phyloP scores from a whole-genome alignment of 2,888 invertebrate genomes.

The Argyresthia albistria region DNA sequence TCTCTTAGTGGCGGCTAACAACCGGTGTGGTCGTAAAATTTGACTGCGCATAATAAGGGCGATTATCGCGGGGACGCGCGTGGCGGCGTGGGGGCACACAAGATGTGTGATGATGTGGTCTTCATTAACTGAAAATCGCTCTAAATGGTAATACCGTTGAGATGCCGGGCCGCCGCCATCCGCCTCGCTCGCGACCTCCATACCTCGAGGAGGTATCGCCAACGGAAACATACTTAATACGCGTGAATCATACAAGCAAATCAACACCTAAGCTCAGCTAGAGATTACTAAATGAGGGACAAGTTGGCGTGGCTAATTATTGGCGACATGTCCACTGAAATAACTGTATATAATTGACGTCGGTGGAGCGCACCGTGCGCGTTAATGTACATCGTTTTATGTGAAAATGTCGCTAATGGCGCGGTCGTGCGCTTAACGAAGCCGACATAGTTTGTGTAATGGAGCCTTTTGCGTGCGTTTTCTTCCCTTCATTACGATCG shows the following conservation, averaged over 20 bases:
- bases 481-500: background rate
- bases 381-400: conserved; percentile 54
- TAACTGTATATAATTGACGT: conserved; percentile 62
- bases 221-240: too few species aligned
- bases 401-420: conserved; percentile 64
- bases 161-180: conserved; percentile 23
- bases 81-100: conserved; percentile 31
- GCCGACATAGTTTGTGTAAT: conserved; percentile 34
- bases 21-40: conserved; percentile 65
- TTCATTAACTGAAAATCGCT: conserved; percentile 63
- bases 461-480: background rate
- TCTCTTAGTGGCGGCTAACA: conserved; percentile 56
- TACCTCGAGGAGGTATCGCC: too few species aligned
- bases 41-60: conserved; percentile 66
- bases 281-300: conserved; percentile 50
- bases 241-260: background rate
- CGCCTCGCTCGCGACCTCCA: conserved; percentile 15
- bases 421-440: conserved; percentile 47
- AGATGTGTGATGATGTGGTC: conserved; percentile 40
- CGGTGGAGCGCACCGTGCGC: conserved; percentile 31
- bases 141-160: conserved; percentile 55
- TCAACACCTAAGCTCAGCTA: conserved; percentile 25
- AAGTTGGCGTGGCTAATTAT: conserved; percentile 49
- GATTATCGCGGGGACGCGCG: conserved; percentile 48
- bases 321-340: conserved; percentile 44